Evolutionary conservation across 2,797 vertebrate species (phyloP).

Genomic region (Lates japonicus): DNA sequence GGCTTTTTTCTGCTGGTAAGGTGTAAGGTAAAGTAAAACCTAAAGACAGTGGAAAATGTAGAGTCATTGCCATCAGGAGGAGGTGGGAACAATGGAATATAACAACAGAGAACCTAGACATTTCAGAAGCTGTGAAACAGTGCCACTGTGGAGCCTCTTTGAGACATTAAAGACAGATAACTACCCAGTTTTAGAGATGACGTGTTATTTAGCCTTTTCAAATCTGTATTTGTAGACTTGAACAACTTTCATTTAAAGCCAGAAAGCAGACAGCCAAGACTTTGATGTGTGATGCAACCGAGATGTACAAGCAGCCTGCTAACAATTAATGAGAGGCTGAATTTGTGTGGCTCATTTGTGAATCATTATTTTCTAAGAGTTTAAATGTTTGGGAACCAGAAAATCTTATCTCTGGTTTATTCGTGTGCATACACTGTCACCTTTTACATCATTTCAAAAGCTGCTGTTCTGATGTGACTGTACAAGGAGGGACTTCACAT

Average conservation of each 20-base stretch:
- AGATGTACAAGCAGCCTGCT: conserved; percentile 16
- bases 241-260: conserved; percentile 34
- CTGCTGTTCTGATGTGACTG: conserved; percentile 10
- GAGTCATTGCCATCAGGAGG: neutral
- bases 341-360: conserved; percentile 17
- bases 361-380: conserved; percentile 24
- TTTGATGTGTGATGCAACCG: conserved; percentile 27
- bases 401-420: neutral
- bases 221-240: conserved; percentile 23
- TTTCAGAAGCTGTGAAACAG: conserved; percentile 20
- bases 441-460: conserved; percentile 14
- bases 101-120: neutral
- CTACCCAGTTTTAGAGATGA: conserved; percentile 16
- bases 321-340: conserved; percentile 31
- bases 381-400: conserved; percentile 1
- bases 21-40: conserved; percentile 51
- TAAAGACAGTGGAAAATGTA: conserved; percentile 28
- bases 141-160: neutral
- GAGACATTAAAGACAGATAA: conserved; percentile 15
- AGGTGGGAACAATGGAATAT: neutral
- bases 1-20: conserved; percentile 33
- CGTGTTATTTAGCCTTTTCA: conserved; percentile 24
- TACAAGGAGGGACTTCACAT: neutral
- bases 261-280: conserved; percentile 28
- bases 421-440: neutral